A percentile compares a stretch with the other conserved stretches of the same genome.
phyloP scores from a whole-genome alignment of 2,113 vertebrate species.

The Gnathonemus longibarbis region DNA sequence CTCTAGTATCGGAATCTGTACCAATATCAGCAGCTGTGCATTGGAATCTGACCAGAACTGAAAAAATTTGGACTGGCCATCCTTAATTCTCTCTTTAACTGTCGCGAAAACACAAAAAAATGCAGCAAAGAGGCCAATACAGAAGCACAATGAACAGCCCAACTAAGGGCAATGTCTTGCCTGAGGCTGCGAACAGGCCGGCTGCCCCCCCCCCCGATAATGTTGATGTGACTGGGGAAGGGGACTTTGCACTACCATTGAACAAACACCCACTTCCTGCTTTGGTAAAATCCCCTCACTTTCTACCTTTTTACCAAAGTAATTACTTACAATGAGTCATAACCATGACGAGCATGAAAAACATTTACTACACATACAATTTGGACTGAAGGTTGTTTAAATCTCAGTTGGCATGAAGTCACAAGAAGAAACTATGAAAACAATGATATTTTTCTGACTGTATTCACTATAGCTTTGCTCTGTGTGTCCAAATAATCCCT shows the following conservation, averaged over 20 bases:
- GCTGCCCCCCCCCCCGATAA: not conserved
- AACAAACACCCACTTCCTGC: not conserved
- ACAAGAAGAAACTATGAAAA: not conserved
- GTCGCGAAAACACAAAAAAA: not conserved
- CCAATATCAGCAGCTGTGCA: too few relatives aligned
- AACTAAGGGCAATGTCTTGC: not conserved
- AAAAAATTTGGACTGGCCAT: too few relatives aligned
- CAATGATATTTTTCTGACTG: not conserved
- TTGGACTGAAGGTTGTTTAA: not conserved
- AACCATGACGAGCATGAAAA: not conserved
- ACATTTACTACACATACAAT: not conserved
- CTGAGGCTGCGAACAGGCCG: not conserved
- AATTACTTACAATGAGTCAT: not conserved
- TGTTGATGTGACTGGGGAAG: not conserved
- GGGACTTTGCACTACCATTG: not conserved
- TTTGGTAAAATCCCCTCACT: not conserved
- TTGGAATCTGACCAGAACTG: too few relatives aligned
- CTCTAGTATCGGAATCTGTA: too few relatives aligned
- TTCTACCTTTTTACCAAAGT: not conserved
- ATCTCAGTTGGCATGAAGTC: not conserved
- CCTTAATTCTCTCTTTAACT: not conserved
- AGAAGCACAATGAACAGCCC: not conserved
- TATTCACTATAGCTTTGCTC: not conserved
- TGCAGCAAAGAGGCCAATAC: not conserved
- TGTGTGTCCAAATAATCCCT: not conserved